phyloP scores from a whole-genome alignment of 2,888 invertebrate genomes.

The Sphinx pinastri region DNA sequence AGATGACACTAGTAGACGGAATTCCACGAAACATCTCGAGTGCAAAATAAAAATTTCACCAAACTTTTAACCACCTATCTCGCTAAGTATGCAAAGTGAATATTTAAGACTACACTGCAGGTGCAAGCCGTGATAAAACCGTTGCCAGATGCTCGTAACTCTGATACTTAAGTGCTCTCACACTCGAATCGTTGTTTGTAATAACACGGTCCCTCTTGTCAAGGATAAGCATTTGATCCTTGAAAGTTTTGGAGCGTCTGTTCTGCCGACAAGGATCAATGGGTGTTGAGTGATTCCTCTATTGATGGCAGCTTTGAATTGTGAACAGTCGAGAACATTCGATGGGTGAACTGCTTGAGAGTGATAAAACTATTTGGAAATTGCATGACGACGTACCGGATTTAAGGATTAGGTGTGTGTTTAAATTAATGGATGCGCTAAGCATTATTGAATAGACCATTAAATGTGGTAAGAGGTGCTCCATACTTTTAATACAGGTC shows the following conservation, averaged over 20 bases:
- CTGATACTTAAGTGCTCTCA: slow-evolving; percentile 53
- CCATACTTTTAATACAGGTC: too few species aligned
- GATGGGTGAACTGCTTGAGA: slow-evolving; percentile 15
- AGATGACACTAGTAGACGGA: slow-evolving; percentile 22
- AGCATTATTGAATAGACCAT: too few species aligned
- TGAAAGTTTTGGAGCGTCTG: slow-evolving; percentile 38
- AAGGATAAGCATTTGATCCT: slow-evolving; percentile 37
- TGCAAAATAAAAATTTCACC: slow-evolving; percentile 51
- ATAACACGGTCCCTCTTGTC: slow-evolving; percentile 29
- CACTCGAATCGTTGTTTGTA: slow-evolving; percentile 20
- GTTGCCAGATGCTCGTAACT: slow-evolving; percentile 63
- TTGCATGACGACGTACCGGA: background rate
- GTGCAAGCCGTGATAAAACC: slow-evolving; percentile 67
- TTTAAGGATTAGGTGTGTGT: background rate
- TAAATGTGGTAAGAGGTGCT: too few species aligned
- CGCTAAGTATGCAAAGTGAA: slow-evolving; percentile 69
- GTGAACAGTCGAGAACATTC: slow-evolving; percentile 24
- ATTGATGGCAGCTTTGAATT: slow-evolving; percentile 33
- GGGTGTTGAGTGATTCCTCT: slow-evolving; percentile 39
- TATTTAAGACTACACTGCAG: slow-evolving; percentile 66
- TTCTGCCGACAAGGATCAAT: slow-evolving; percentile 49
- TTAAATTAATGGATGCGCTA: slow-evolving; percentile 23
- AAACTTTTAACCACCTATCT: slow-evolving; percentile 61
- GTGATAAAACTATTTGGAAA: slow-evolving; percentile 20
- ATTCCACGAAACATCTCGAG: slow-evolving; percentile 33